Percentiles rank a stretch among this genome's conserved stretches.
Conservation (phyloP, 2,797 vertebrate genomes). For the Podargus strigoides region DNA sequence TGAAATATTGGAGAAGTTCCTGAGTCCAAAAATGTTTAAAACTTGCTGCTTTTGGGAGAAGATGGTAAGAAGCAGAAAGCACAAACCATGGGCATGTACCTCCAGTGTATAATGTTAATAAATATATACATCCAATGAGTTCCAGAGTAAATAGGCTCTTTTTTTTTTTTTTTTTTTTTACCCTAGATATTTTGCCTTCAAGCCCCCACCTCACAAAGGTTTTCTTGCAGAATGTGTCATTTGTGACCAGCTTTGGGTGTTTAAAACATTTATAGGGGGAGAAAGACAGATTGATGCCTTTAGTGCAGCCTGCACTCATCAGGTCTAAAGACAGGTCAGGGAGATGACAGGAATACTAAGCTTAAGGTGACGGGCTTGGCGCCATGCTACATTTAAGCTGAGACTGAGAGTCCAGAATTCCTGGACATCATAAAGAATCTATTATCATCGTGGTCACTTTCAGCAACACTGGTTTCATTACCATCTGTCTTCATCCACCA, state of each 20-base stretch:
- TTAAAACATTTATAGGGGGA: conserved; percentile 69
- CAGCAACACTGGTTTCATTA: conserved; percentile 78
- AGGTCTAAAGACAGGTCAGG: conserved; percentile 73
- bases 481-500: conserved; percentile 76
- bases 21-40: background rate
- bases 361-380: conserved; percentile 71
- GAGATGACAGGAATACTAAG: conserved; percentile 69
- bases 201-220: background rate
- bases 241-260: conserved; percentile 62
- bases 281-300: conserved; percentile 76
- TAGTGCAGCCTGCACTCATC: conserved; percentile 67
- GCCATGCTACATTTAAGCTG: conserved; percentile 73
- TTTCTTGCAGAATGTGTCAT: conserved; percentile 59
- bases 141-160: background rate
- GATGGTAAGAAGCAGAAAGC: background rate
- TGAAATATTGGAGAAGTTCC: background rate
- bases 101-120: background rate
- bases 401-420: conserved; percentile 76
- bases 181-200: background rate
- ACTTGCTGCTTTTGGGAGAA: background rate
- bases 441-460: conserved; percentile 79
- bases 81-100: background rate
- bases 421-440: conserved; percentile 81
- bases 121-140: background rate
- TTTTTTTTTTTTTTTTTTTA: background rate